Evolutionary conservation across 2,113 vertebrate genomes (phyloP), one percentile per base, ranked within the genome.

Genomic region (Malurus elegans): DNA sequence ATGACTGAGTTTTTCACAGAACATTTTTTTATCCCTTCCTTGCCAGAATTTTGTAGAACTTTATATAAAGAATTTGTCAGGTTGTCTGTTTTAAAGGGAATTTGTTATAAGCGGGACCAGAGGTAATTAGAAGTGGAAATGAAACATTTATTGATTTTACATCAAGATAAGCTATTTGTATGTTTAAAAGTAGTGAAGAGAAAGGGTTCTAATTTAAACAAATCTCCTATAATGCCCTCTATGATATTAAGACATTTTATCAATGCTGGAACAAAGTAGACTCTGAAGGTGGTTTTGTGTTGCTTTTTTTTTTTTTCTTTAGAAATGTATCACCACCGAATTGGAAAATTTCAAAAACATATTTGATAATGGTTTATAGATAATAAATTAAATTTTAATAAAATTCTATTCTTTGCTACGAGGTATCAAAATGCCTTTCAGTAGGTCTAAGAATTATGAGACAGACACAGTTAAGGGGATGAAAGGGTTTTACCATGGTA

Each of bases 91-190:
- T 89, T 54, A 88, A 86, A 65, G 24, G 6, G 47, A 85, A 94
- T 73, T 95, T 86, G 21, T 88, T 93, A 91, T 71, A 93, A 92
- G 20, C 28, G 69, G 28, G 21, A 66, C 14, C 32, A 93, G 83
- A 85, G 54, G 86, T 91, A 96, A 93, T 88, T 94, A 93, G 86
- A 91, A 76, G 62, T 78, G 32, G 60, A 97, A 95, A 96, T 91
- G 90, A 95, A 95, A 91, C 47, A 47, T 86, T 73, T 82, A 94
- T 95, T 95, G 93, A 94, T 96, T 97, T 96, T 61, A 82, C 50
- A 83, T 91, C 51, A 82, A 64, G 73, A 76, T 53, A 88, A 72
- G 29, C 14, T 42, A 92, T 86, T 90, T 83, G 36, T 85, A 56
- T 48, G n/a, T 87, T 88, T 84, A 51, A 92, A 93, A 94, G 45